A percentile compares a stretch with the other conserved stretches of the same genome.
These are phyloP conservation scores for Calliopum simillimum DNA, from an alignment of 2,888 invertebrate genomes.

Conservation along the genomic window DNA sequence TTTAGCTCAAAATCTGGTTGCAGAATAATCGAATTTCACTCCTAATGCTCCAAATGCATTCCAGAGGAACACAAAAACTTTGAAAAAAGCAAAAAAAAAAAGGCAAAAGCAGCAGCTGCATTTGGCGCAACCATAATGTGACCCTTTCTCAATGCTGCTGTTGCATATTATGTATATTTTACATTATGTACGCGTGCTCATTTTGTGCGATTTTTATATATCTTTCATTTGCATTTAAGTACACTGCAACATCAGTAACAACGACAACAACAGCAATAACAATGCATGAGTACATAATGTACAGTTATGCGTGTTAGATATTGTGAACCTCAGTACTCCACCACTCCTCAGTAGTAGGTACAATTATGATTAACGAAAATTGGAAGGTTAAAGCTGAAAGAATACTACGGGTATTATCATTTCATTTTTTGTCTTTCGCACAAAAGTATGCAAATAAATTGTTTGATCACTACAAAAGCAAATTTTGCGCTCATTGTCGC, in stretches of 20 bases:
- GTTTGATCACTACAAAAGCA: constrained; percentile 34
- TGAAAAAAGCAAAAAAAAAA: no score
- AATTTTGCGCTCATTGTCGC: constrained; percentile 33
- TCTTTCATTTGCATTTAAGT: constrained; percentile 35
- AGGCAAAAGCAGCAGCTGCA: constrained; percentile 13
- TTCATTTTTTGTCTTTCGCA: background rate
- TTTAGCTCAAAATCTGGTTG: background rate
- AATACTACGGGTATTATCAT: no score
- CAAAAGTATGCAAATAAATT: constrained; percentile 35
- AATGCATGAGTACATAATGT: constrained; percentile 4
- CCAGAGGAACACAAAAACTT: background rate
- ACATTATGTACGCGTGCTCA: background rate
- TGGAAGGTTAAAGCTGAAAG: no score
- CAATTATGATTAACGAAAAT: no score
- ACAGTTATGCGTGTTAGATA: background rate
- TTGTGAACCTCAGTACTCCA: no score
- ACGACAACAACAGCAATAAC: background rate
- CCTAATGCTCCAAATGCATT: constrained; percentile 2
- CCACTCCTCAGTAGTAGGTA: no score
- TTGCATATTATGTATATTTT: constrained; percentile 4
- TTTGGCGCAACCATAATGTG: constrained; percentile 27
- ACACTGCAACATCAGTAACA: constrained; percentile 25
- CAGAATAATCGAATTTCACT: constrained; percentile 16
- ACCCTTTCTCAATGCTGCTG: constrained; percentile 3
- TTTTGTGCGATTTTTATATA: constrained; percentile 22